These are phyloP conservation scores for Catamblyrhynchus diadema DNA, from an alignment of 2,797 vertebrate species.

Conservation along the genomic window DNA sequence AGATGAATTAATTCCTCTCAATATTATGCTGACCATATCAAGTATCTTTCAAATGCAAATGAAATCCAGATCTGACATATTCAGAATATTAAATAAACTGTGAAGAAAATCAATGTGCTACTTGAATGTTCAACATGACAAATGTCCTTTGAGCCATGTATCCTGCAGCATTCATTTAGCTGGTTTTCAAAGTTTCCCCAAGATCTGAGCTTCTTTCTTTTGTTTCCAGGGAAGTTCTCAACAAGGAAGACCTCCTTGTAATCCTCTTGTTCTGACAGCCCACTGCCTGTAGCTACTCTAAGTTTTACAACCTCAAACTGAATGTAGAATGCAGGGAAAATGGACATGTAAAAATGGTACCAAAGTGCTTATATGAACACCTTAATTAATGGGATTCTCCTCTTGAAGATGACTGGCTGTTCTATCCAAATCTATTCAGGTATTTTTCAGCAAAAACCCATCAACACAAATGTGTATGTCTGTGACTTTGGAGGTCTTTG, in stretches of 20 bases:
- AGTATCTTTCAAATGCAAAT: constrained; percentile 23
- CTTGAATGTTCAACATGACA: neutral
- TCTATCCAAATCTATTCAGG: neutral
- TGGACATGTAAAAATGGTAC: neutral
- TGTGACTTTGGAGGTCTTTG: neutral
- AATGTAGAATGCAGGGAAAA: neutral
- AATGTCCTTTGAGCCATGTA: neutral
- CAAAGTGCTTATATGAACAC: neutral
- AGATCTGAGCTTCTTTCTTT: neutral
- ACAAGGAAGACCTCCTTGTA: neutral
- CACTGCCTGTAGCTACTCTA: neutral
- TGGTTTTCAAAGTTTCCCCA: neutral
- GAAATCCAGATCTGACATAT: neutral
- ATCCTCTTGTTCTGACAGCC: neutral
- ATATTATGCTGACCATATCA: neutral
- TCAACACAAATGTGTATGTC: accelerated
- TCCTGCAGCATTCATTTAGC: neutral
- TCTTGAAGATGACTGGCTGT: neutral
- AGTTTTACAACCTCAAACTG: neutral
- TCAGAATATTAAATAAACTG: constrained; percentile 4
- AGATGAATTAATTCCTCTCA: neutral
- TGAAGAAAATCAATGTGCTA: neutral
- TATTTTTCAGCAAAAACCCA: neutral
- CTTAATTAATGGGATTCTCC: neutral
- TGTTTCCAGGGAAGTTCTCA: neutral